Conservation (phyloP, 2,888 invertebrate species). For the Sphaeridia pumilis region DNA sequence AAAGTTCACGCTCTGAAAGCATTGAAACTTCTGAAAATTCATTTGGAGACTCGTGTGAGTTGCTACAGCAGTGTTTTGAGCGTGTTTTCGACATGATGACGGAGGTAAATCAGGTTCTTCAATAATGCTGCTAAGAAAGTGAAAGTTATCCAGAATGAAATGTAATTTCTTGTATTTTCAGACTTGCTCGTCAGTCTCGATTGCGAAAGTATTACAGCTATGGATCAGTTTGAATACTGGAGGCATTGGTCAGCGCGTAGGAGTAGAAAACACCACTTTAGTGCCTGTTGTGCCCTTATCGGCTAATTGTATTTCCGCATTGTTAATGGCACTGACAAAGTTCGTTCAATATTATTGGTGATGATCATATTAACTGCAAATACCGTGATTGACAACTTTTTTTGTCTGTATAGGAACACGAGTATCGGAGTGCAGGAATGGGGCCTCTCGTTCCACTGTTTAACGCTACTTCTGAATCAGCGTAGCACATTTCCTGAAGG, state of each 20-base stretch:
- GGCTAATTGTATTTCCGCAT: conserved; percentile 51
- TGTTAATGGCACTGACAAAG: conserved; percentile 55
- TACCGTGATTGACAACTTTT: conserved; percentile 3
- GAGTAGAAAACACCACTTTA: conserved; percentile 47
- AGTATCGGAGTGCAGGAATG: conserved; percentile 61
- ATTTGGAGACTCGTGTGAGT: conserved; percentile 17
- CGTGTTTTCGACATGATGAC: conserved; percentile 34
- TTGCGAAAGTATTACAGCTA: conserved; percentile 71
- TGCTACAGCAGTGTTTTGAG: conserved; percentile 23
- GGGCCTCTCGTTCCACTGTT: conserved; percentile 63
- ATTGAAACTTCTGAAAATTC: conserved; percentile 27
- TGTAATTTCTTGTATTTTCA: conserved; percentile 37
- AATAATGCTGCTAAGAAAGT: not conserved
- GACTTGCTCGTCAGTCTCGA: conserved; percentile 59
- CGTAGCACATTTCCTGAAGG: conserved; percentile 34
- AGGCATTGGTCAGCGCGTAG: conserved; percentile 28
- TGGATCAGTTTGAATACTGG: conserved; percentile 74
- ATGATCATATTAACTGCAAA: conserved; percentile 1
- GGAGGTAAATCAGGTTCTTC: conserved; percentile 17
- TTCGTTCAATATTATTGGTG: conserved; percentile 33
- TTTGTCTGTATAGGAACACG: conserved; percentile 43
- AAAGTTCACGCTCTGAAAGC: too few species aligned
- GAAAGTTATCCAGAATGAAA: not conserved
- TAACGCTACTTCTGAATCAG: conserved; percentile 49
- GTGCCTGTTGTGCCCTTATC: conserved; percentile 55